phyloP scores from a whole-genome alignment of 2,113 vertebrate genomes.

The Notiomystis cincta region DNA sequence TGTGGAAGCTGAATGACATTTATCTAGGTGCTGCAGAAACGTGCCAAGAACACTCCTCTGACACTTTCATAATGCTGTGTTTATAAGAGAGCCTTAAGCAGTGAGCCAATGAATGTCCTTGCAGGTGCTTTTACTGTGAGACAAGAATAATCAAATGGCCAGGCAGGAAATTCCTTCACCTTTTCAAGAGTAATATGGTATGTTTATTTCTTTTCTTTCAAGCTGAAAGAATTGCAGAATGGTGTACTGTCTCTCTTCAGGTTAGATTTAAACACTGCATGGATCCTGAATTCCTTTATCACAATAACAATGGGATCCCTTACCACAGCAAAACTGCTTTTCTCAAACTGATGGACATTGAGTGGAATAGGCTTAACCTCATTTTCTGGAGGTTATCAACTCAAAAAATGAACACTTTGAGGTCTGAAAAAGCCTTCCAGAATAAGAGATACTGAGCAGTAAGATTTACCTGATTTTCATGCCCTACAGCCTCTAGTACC shows the following conservation, averaged over 20 bases:
- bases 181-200: not conserved
- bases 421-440: not conserved
- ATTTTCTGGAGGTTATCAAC: not conserved
- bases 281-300: not conserved
- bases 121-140: not conserved
- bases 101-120: not conserved
- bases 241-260: not conserved
- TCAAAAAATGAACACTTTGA: not conserved
- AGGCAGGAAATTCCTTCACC: not conserved
- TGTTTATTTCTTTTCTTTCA: not conserved
- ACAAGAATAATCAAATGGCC: not conserved
- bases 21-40: not conserved
- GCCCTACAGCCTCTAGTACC: not conserved
- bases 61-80: not conserved
- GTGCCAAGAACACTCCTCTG: not conserved
- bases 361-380: not conserved
- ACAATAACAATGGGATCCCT: not conserved
- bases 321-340: not conserved
- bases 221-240: not conserved
- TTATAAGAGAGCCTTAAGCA: not conserved
- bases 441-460: not conserved
- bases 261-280: not conserved
- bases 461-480: not conserved
- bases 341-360: not conserved
- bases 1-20: not conserved